A percentile compares a stretch with the other conserved stretches of the same genome.
phyloP scores from a whole-genome alignment of 2,113 vertebrate species.

The Mionectes macconnelli region DNA sequence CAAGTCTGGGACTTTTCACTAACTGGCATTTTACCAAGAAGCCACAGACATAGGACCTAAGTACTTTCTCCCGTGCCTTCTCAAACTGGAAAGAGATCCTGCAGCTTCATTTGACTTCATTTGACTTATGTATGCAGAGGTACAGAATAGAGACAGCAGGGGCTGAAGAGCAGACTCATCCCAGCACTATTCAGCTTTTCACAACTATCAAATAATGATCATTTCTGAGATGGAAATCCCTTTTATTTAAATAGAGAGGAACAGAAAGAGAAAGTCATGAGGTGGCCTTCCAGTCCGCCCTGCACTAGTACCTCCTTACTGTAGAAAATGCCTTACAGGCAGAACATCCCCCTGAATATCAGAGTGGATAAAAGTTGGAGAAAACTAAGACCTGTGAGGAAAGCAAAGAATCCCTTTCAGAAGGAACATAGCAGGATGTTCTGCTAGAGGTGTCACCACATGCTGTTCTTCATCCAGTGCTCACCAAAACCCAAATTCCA shows the following conservation, averaged over 20 bases:
- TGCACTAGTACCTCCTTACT: neutral
- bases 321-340: neutral
- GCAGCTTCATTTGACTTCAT: neutral
- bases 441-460: neutral
- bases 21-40: neutral
- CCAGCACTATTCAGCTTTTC: neutral
- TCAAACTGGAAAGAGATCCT: neutral
- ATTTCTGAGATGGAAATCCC: neutral
- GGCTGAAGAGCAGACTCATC: neutral
- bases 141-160: neutral
- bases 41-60: neutral
- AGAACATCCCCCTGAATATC: neutral
- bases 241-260: neutral
- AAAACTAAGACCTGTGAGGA: neutral
- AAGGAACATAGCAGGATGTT: neutral
- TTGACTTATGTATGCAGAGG: neutral
- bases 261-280: neutral
- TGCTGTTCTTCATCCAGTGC: neutral
- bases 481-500: neutral
- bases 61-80: neutral
- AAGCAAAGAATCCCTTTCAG: neutral
- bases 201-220: neutral
- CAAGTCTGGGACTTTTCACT: neutral
- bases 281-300: neutral
- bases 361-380: neutral